These are phyloP conservation scores for Lomographa bimaculata DNA, from an alignment of 2,888 invertebrate species.

Conservation along the genomic window DNA sequence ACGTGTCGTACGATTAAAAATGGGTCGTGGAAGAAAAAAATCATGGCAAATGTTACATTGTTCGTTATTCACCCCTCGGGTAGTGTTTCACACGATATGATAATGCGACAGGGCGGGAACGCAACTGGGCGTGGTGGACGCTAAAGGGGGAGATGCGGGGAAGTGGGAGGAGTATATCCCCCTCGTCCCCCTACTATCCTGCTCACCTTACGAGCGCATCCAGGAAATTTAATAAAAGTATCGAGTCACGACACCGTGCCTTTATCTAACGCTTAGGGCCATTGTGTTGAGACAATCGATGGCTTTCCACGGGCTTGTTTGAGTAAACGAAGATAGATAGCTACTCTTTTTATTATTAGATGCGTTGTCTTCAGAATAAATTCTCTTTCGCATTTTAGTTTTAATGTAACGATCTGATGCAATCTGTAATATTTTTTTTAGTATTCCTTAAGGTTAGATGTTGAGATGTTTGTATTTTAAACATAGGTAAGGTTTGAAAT, in stretches of 20 bases:
- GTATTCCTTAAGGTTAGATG: too few species aligned
- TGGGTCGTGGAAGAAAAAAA: conserved; percentile 62
- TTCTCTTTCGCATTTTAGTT: too few species aligned
- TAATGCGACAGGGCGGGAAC: conserved; percentile 52
- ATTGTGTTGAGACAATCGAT: conserved; percentile 28
- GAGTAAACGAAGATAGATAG: conserved; percentile 15
- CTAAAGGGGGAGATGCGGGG: conserved; percentile 33
- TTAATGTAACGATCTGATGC: too few species aligned
- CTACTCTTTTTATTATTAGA: too few species aligned
- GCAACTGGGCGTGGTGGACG: conserved; percentile 66
- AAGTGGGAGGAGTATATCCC: conserved; percentile 41
- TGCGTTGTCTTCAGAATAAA: too few species aligned
- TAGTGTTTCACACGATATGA: conserved; percentile 72
- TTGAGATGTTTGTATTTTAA: too few species aligned
- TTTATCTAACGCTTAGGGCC: conserved; percentile 42
- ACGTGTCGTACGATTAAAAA: conserved; percentile 57
- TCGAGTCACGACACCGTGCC: conserved; percentile 47
- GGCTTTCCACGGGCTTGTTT: conserved; percentile 19
- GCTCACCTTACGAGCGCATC: conserved; percentile 59
- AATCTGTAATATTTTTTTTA: too few species aligned
- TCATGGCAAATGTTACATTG: conserved; percentile 65
- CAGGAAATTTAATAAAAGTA: conserved; percentile 63
- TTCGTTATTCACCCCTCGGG: conserved; percentile 63
- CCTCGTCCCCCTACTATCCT: conserved; percentile 56
- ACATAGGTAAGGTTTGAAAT: too few species aligned